These are phyloP conservation scores for Clanis bilineata DNA, from an alignment of 2,888 invertebrate genomes.

Conservation along the genomic window DNA sequence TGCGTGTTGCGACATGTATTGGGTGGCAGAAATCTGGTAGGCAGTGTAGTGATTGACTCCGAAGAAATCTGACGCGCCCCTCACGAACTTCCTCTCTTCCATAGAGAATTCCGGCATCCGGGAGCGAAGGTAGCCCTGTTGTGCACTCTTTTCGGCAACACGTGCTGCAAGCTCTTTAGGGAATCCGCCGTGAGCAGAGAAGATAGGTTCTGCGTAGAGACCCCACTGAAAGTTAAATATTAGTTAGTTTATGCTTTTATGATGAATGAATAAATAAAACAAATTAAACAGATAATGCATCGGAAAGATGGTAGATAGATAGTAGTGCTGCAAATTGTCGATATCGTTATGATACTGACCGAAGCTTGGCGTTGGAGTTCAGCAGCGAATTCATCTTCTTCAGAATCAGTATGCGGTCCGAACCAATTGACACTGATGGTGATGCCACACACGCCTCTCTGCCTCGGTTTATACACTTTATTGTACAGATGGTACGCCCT, in stretches of 20 bases:
- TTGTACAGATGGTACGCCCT: constrained; percentile 59
- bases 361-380: constrained; percentile 48
- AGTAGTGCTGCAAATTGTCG: too few species aligned
- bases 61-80: constrained; percentile 57
- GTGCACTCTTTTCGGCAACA: constrained; percentile 61
- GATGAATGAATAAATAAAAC: background rate
- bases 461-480: constrained; percentile 47
- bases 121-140: constrained; percentile 62
- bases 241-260: background rate
- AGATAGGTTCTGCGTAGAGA: constrained; percentile 70
- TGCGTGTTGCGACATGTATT: constrained; percentile 29
- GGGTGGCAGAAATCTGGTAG: constrained; percentile 42
- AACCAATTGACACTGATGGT: constrained; percentile 49
- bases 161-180: constrained; percentile 40
- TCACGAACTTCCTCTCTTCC: constrained; percentile 50
- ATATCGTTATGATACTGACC: constrained; percentile 27
- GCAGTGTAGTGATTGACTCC: constrained; percentile 86
- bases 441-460: constrained; percentile 50
- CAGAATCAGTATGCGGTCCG: constrained; percentile 47
- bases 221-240: constrained; percentile 61
- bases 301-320: too few species aligned
- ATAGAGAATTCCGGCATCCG: constrained; percentile 66
- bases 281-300: too few species aligned
- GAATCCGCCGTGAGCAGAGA: constrained; percentile 70
- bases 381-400: constrained; percentile 60